Base-by-base conservation (phyloP, 2,113 vertebrate genomes). In the Hyaena hyaena region DNA sequence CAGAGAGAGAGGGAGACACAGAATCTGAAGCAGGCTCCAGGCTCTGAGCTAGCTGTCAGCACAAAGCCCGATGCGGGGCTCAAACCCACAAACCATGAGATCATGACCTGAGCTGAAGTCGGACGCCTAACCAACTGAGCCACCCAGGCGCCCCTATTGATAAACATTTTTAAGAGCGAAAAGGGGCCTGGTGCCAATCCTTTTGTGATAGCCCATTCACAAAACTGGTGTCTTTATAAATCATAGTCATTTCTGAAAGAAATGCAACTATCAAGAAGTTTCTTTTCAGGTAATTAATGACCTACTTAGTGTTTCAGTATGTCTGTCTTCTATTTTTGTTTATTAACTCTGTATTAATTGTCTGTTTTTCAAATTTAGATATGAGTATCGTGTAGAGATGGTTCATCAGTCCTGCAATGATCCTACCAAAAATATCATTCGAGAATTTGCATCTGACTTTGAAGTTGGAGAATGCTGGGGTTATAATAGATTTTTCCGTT, bases 381-480 rank as follows among this genome's bases (percentile, higher is more conserved):
- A 99, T 2, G 99, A 99, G 95, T 99, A 99, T 98, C 99, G 99
- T 24, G 99, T 99, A n/a, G 99, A 99, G 97, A 99, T 99, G 99
- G 99, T 99, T 97, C 99, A 99, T 97, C 99, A 99, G 97, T 99
- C 99, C 77, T 99, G 99, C 98, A 99, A 99, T 0, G 99, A 99
- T 95, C 99, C 99, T 43, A 99, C 99, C 58, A 99, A 99, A 97
- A 99, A 99, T 98, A 99, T 99, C 31, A 99, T 99, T 85, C 98
- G 99, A 61, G 99, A 99, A 97, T 99, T 99, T 95, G 99, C 99
- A 23, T 99, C 99, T 0, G 99, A 99, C 97, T 99, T 99, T 90
- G 99, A 99, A 98, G 99, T 99, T 73, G 99, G 99, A 10, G 99
- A 99, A 43, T 99, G 99, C 66, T 99, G 99, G 99, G 99, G 99